These are phyloP conservation scores for Gryllus bimaculatus DNA, from an alignment of 1,140 invertebrate genomes.

Conservation along the genomic window DNA sequence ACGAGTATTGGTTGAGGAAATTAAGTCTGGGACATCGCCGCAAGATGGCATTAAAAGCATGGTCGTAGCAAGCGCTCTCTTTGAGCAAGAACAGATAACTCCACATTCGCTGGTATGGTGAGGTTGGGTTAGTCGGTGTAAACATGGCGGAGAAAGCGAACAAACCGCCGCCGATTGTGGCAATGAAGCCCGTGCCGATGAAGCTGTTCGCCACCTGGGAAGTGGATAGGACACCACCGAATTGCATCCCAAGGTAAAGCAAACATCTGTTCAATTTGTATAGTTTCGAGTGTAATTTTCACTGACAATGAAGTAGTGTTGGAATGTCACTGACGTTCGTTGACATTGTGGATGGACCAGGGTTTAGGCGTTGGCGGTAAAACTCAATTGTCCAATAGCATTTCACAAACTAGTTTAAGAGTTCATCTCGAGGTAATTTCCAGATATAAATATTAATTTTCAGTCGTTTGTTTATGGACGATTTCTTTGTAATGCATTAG, in stretches of 20 bases:
- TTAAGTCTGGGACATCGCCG: background rate
- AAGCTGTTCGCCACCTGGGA: slow-evolving; percentile 96
- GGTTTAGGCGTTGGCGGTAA: background rate
- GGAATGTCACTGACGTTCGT: slow-evolving; percentile 16
- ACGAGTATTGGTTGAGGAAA: background rate
- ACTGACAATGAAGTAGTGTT: slow-evolving; percentile 3
- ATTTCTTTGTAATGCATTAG: too few relatives aligned
- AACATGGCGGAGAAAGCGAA: slow-evolving; percentile 43
- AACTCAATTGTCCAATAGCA: background rate
- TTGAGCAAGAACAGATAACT: background rate
- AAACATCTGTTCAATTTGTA: background rate
- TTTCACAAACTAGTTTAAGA: too few relatives aligned
- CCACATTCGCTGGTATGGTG: background rate
- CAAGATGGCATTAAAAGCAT: background rate
- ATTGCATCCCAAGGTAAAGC: slow-evolving; percentile 88
- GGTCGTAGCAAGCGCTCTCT: background rate
- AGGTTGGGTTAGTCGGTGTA: slow-evolving; percentile 19
- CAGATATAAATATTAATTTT: too few relatives aligned
- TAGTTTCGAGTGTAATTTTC: background rate
- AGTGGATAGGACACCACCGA: slow-evolving; percentile 90
- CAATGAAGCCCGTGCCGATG: slow-evolving; percentile 84
- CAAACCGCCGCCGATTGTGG: slow-evolving; percentile 34
- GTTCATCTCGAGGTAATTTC: too few relatives aligned
- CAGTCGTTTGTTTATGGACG: too few relatives aligned
- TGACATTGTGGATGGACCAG: slow-evolving; percentile 16